Evolutionary conservation across 2,797 vertebrate genomes (phyloP), one percentile per base, ranked within the genome.

Genomic region (Ficedula albicollis): DNA sequence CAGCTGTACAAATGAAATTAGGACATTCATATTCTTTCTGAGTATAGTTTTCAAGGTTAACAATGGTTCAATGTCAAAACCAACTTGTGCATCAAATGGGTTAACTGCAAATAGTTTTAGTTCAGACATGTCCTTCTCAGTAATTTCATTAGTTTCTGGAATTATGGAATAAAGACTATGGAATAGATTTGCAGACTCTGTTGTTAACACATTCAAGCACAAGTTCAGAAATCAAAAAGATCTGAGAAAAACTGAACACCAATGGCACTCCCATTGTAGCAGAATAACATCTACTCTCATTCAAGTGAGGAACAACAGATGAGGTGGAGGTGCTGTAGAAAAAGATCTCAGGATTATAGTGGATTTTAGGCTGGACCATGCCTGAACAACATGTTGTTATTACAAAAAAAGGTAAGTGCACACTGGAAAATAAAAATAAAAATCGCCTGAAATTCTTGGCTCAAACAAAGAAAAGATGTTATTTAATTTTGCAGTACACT

Each of bases 41-140:
- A 82, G 51, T 41, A 21, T 25, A 11, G 13, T 83, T 82, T 84
- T 78, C 20, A 4, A 9, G 25, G 54, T 70, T 56, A 67, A 29
- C 4, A 48, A 17, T 14, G 0, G 6, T 55, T 59, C 36, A 51
- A 11, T 25, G 18, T 77, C 48, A 87, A 80, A 91, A 74, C 4
- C 5, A 59, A 29, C 6, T 29, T 12, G 48, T 4, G 15, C 9
- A 63, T n/a, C 0, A 0, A 66, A 66, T 32, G 25, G 5, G 3
- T n/a, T 58, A 79, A n/a, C 7, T 25, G 55, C 20, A 44, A 44
- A 55, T 70, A 48, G 7, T 55, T 87, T 73, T 51, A 32, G 3
- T 56, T 63, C 34, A 60, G 18, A 29, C 27, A 20, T 13, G 19
- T 44, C 20, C 13, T 74, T 66, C 55, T 67, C 30, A 73, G 36